These are phyloP conservation scores for Clostera curtula DNA, from an alignment of 2,888 invertebrate genomes.

Conservation along the genomic window DNA sequence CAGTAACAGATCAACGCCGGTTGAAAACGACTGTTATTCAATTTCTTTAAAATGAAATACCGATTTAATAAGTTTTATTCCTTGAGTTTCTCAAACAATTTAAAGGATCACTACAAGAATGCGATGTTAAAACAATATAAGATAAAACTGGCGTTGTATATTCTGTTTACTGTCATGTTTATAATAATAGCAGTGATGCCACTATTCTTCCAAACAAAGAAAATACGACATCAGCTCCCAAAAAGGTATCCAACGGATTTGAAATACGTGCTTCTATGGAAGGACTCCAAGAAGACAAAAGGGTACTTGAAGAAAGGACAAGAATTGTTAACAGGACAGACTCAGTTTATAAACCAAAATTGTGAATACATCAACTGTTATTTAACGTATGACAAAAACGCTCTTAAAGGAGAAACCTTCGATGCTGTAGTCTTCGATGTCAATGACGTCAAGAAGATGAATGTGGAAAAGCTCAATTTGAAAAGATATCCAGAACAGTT, in stretches of 20 bases:
- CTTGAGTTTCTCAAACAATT: too few relatives aligned
- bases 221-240: constrained; percentile 7
- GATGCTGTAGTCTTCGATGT: constrained; percentile 52
- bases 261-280: constrained; percentile 59
- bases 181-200: constrained; percentile 33
- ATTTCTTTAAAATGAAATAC: too few relatives aligned
- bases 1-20: too few relatives aligned
- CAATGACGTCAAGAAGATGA: constrained; percentile 31
- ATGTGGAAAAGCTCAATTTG: constrained; percentile 25
- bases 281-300: constrained; percentile 17
- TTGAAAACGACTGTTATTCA: too few relatives aligned
- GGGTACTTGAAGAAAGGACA: constrained; percentile 13
- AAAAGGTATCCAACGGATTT: constrained; percentile 43
- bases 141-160: constrained; percentile 26
- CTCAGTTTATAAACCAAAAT: constrained; percentile 43
- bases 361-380: constrained; percentile 55
- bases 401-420: constrained; percentile 34
- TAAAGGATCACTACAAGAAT: too few relatives aligned
- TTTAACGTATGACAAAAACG: constrained; percentile 42
- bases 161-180: constrained; percentile 19
- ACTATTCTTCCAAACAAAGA: constrained; percentile 21
- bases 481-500: constrained; percentile 39
- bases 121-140: too few relatives aligned
- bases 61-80: too few relatives aligned
- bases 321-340: constrained; percentile 35